Percentiles rank a stretch among this genome's conserved stretches.
Conservation (phyloP, 2,797 vertebrate species). For the Smutsia gigantea region DNA sequence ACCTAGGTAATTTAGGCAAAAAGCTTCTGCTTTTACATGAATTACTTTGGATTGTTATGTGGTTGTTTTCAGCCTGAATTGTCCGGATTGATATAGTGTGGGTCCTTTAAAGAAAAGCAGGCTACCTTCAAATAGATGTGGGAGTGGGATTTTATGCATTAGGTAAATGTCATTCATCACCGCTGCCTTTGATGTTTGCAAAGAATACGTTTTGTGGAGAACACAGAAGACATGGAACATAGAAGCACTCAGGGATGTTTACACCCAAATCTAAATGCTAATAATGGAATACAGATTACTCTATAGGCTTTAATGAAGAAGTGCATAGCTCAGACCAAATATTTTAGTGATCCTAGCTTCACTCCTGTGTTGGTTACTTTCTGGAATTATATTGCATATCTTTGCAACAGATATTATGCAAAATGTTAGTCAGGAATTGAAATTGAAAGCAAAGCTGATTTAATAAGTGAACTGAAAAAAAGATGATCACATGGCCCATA, state of each 20-base stretch:
- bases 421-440: constrained; percentile 53
- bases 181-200: constrained; percentile 74
- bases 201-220: constrained; percentile 69
- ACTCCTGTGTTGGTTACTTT: constrained; percentile 43
- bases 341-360: constrained; percentile 36
- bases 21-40: constrained; percentile 67
- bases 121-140: constrained; percentile 66
- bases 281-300: constrained; percentile 65
- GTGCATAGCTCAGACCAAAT: constrained; percentile 41
- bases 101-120: constrained; percentile 64
- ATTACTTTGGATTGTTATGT: constrained; percentile 69
- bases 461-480: constrained; percentile 45
- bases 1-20: constrained; percentile 70
- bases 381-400: neutral
- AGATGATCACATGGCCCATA: neutral
- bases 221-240: constrained; percentile 46
- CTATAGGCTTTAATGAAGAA: constrained; percentile 72
- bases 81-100: constrained; percentile 56
- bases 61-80: constrained; percentile 68
- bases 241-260: constrained; percentile 71
- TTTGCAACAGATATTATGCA: constrained; percentile 35
- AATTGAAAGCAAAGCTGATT: constrained; percentile 29
- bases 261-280: constrained; percentile 64
- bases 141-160: constrained; percentile 70
- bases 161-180: constrained; percentile 60